Evolutionary conservation across 2,797 vertebrate genomes (phyloP).

Genomic region (Takifugu ocellatus): DNA sequence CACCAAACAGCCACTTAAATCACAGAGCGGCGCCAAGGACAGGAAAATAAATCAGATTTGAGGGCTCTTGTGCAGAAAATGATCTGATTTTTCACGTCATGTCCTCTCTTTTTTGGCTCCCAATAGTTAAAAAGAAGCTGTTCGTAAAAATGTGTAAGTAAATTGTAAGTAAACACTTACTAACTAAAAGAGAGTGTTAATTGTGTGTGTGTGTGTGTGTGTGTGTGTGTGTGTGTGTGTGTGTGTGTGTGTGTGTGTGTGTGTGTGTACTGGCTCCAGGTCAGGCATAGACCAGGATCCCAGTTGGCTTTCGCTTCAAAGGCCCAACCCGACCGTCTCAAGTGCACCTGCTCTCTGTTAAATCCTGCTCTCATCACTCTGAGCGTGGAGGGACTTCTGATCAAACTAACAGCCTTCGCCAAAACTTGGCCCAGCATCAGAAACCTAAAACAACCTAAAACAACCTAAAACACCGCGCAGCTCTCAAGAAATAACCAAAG

Average conservation of each 20-base stretch:
- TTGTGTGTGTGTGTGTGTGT: not conserved
- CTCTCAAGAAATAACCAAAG: too few species aligned
- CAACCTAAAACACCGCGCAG: too few species aligned
- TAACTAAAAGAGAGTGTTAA: not conserved
- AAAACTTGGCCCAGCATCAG: too few species aligned
- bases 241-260: conserved; percentile 71
- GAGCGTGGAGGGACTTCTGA: conserved; percentile 63
- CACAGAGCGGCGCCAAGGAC: too few species aligned
- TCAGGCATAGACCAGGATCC: conserved; percentile 72
- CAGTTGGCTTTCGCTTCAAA: conserved; percentile 81
- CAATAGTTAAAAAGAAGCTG: too few species aligned
- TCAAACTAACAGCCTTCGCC: conserved; percentile 15
- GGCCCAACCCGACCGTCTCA: conserved; percentile 61
- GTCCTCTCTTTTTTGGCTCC: too few species aligned
- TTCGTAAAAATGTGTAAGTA: too few species aligned
- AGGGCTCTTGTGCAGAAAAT: too few species aligned
- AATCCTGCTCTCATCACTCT: conserved; percentile 79
- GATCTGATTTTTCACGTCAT: too few species aligned
- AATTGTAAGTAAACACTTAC: not conserved
- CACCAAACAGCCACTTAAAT: too few species aligned
- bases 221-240: conserved; percentile 36
- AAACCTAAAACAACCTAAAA: too few species aligned
- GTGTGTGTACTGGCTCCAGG: conserved; percentile 70
- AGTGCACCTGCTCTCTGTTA: conserved; percentile 80
- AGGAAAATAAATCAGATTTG: too few species aligned